These are phyloP conservation scores for Microcebus jonahi DNA, from an alignment of 2,113 vertebrate genomes.

Conservation along the genomic window DNA sequence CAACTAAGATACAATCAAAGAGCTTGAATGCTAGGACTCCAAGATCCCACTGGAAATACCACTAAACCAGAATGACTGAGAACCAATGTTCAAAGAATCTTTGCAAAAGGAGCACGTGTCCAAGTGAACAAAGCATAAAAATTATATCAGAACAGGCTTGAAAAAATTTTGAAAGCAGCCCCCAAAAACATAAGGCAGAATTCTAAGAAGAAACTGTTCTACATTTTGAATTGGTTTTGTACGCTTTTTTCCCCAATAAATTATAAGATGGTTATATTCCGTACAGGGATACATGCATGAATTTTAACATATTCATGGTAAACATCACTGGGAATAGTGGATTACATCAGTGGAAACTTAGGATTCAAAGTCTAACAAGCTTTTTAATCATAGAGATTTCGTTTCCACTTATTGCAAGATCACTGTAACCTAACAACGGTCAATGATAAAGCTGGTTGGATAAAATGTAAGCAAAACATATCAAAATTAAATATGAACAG, in stretches of 20 bases:
- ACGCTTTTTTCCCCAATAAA: background rate
- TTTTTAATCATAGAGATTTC: background rate
- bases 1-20: background rate
- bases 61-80: background rate
- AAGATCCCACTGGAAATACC: background rate
- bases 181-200: background rate
- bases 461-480: background rate
- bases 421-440: background rate
- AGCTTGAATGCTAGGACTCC: background rate
- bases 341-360: background rate
- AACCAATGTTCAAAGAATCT: background rate
- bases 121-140: background rate
- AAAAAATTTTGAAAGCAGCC: background rate
- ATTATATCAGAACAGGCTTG: background rate
- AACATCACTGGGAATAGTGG: background rate
- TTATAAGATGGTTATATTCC: background rate
- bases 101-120: background rate
- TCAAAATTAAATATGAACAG: background rate
- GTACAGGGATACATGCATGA: background rate
- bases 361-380: background rate
- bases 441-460: background rate
- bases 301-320: background rate
- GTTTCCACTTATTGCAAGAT: background rate
- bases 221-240: background rate
- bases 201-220: background rate